Evolutionary conservation across 2,797 vertebrate genomes (phyloP).

Genomic region (Nothura maculosa): DNA sequence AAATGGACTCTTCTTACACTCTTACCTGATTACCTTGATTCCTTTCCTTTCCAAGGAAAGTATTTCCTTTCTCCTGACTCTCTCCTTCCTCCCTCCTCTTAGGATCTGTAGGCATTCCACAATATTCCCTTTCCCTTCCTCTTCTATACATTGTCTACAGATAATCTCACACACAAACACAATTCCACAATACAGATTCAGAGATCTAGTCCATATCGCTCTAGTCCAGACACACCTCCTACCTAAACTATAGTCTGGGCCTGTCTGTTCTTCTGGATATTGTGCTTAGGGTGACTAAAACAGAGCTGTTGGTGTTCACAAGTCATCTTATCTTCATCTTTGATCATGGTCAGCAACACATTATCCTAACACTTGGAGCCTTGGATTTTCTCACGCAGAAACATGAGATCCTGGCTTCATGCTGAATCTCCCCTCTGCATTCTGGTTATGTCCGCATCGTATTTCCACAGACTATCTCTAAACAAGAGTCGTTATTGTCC

Average conservation of each 20-base stretch:
- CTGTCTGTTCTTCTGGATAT: neutral
- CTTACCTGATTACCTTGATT: neutral
- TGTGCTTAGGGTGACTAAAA: neutral
- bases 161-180: neutral
- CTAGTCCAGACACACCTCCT: neutral
- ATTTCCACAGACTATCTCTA: neutral
- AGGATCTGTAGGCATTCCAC: neutral
- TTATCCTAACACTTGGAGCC: neutral
- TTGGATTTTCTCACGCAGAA: neutral
- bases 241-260: neutral
- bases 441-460: neutral
- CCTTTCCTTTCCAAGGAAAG: too few species aligned
- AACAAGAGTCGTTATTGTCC: slow-evolving; percentile 59
- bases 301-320: neutral
- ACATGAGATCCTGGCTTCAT: neutral
- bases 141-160: neutral
- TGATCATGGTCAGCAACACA: neutral
- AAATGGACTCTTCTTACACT: neutral
- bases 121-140: neutral
- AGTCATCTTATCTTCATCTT: neutral
- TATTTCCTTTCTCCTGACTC: neutral
- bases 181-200: neutral
- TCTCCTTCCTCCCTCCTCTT: neutral
- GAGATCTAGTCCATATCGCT: neutral
- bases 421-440: neutral